Base-by-base conservation (phyloP, 2,888 invertebrate genomes). In the Drosophila suboccidentalis region DNA sequence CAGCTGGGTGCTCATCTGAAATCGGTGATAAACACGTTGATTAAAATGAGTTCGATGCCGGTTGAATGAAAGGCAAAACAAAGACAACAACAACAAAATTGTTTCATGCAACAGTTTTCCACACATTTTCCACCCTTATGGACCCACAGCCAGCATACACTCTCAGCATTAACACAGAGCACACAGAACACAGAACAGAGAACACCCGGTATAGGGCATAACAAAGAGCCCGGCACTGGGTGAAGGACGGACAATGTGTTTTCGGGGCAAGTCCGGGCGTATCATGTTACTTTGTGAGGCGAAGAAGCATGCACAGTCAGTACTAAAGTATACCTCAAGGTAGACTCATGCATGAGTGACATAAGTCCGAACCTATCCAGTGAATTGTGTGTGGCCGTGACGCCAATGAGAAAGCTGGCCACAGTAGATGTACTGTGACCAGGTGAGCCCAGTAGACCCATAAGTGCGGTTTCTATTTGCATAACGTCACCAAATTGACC, bases 211-310 rank as follows among this genome's bases (percentile, higher is more conserved):
- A 51, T 11, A 15, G 1, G 70, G 47, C 47, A 43, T 17, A 41
- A 43, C 60, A 61, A 58, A 61, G 59, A 41, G 65, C 15, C 53
- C 65, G 51, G 61, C 39, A 51, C 26, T 51, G 62, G 68, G 67
- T 66, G 74, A 51, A 65, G 54, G 58, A 51, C 41, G 51, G 49
- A 49, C 58, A 32, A 67, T 47, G 51, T 51, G 54, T 75, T 74
- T 78, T 54, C 46, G 75, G 75, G 68, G 58, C 68, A 57, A 60
- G 67, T 41, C 78, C 70, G 38, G 55, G 69, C 77, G 69, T 82
- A 85, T 87, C 88, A 87, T 80, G 86, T 82, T 82, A 85, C 86
- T 50, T 66, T 70, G 71, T 64, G 66, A 63, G 69, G 72, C 72
- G 67, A 78, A 78, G 73, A 67, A 75, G 64, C 81, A 73, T 80